Evolutionary conservation across 2,888 invertebrate species (phyloP), one percentile per base, ranked within the genome.

Genomic region (Dryobota labecula): DNA sequence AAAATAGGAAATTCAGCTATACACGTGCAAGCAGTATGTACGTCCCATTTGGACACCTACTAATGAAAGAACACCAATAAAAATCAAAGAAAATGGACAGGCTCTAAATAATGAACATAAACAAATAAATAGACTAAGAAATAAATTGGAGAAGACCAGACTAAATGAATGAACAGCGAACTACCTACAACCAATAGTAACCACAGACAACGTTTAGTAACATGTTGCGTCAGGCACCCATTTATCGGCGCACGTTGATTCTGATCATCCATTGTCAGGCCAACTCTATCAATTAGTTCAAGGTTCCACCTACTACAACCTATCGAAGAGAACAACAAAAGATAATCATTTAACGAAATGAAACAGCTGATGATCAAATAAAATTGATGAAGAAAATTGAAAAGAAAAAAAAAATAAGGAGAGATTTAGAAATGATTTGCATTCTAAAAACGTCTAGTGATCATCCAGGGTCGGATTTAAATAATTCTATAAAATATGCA

Each of bases 271-370:
- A 82, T 82, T 77, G 73, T 77, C 69, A 82, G 61, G 27, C 57
- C 24, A 69, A 68, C 68, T 72, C 53, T 57, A 70, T 68, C 70
- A 84, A 80, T 82, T 67, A 80, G 80, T 78, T 75, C 83, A 84
- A 84, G 84, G 84, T 45, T 54, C 27, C 30, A 64, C 84, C 84
- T 78, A 80, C 75, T 47, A 47, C 5, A 11, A 41, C 13, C 8
- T 47, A 9, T 38, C 11, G n/a, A 38, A 30, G 15, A 36, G 27
- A 36, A 51, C 36, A 60, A 76, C 61, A 53, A 61, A 57, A 53
- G 27, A 69, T 43, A n/a, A 43, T 41, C 33, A 36, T 13, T 20
- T 7, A 24, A 24, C 11, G 45, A 30, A 75, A 67, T 33, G 51
- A 27, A 75, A 58, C 43, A 51, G 57, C 24, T 75, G 67, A 73